Evolutionary conservation across 2,888 invertebrate species (phyloP).

Genomic region (Reticulitermes lucifugus): DNA sequence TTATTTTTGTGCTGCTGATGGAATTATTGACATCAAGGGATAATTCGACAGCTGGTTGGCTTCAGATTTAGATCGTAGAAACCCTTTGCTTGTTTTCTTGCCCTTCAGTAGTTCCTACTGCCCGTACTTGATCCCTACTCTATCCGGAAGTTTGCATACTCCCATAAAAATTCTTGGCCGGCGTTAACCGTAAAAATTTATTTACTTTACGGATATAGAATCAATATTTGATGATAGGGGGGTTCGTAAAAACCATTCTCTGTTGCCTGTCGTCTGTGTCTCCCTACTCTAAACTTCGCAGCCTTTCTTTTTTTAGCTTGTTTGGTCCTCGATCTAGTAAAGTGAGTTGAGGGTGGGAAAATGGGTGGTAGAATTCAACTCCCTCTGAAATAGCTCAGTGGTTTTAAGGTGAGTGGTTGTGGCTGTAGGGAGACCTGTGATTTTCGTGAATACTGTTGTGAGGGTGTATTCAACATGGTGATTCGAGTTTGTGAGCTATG

Average conservation of each 20-base stretch:
- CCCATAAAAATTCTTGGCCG: slow-evolving; percentile 32
- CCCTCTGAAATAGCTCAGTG: slow-evolving; percentile 30
- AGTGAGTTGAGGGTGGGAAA: slow-evolving; percentile 20
- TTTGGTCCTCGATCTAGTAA: slow-evolving; percentile 26
- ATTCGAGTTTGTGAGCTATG: too few relatives aligned
- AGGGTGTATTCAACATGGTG: too few relatives aligned
- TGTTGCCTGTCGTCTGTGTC: not conserved
- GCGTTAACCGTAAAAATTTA: slow-evolving; percentile 42
- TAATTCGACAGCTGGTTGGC: not conserved
- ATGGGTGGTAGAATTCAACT: slow-evolving; percentile 24
- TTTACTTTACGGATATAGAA: slow-evolving; percentile 35
- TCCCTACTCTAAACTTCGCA: slow-evolving; percentile 8
- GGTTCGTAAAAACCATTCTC: not conserved
- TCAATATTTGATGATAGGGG: slow-evolving; percentile 36
- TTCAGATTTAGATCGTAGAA: not conserved
- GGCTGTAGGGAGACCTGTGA: slow-evolving; percentile 1
- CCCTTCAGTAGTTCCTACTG: not conserved
- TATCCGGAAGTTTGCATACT: slow-evolving; percentile 40
- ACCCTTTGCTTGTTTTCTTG: not conserved
- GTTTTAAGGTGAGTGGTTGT: slow-evolving; percentile 12
- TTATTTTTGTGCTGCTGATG: not conserved
- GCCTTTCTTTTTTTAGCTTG: slow-evolving; percentile 1
- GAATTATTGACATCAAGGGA: not conserved
- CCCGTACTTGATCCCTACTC: slow-evolving; percentile 14
- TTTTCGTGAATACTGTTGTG: not conserved